These are phyloP conservation scores for Alouatta palliata DNA, from an alignment of 2,113 vertebrate genomes.

Conservation along the genomic window DNA sequence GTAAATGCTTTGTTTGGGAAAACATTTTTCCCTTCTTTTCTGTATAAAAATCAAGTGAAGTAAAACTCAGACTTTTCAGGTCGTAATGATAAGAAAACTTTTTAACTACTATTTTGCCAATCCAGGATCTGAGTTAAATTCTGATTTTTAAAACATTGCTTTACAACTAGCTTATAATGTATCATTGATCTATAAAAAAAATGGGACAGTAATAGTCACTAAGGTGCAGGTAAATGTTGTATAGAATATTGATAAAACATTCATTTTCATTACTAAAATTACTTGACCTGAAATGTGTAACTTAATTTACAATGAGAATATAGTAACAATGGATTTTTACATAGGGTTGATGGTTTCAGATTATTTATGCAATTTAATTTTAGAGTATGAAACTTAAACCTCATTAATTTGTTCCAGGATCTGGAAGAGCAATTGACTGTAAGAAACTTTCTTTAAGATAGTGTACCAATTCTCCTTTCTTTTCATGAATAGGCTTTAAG, in stretches of 20 bases:
- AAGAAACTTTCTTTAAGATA: background rate
- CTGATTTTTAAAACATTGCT: background rate
- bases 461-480: background rate
- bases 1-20: background rate
- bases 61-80: background rate
- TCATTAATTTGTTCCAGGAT: background rate
- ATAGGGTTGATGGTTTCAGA: background rate
- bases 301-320: background rate
- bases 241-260: background rate
- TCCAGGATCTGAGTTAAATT: background rate
- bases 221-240: background rate
- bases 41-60: background rate
- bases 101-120: background rate
- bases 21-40: background rate
- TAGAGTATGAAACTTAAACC: background rate
- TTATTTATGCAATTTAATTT: background rate
- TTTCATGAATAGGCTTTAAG: background rate
- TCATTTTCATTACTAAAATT: background rate
- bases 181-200: conserved; percentile 16
- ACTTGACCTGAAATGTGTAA: conserved; percentile 44
- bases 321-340: background rate
- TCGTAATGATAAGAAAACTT: background rate
- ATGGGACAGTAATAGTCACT: background rate
- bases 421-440: background rate
- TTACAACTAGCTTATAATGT: background rate